phyloP scores from a whole-genome alignment of 2,888 invertebrate species.

The Pandemis cinnamomeana region DNA sequence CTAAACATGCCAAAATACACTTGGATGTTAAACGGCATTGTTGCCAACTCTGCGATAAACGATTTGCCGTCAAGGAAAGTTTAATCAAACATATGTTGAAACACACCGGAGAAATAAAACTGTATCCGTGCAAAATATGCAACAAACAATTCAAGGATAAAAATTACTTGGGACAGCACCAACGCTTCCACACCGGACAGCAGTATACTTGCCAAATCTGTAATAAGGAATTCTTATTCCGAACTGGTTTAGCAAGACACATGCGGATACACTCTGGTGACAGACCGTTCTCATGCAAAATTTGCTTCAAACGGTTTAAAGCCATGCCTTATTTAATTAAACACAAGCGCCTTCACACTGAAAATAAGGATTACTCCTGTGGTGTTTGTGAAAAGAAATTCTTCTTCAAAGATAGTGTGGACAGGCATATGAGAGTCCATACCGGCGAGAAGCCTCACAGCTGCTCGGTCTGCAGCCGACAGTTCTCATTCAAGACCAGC shows the following conservation, averaged over 20 bases:
- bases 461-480: not conserved
- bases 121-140: not conserved
- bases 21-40: not conserved
- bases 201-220: not conserved
- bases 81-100: not conserved
- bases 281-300: not conserved
- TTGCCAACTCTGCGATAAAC: not conserved
- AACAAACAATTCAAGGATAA: not conserved
- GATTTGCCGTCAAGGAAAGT: not conserved
- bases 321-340: not conserved
- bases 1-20: not conserved
- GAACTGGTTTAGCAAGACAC: not conserved
- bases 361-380: not conserved
- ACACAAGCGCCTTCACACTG: not conserved
- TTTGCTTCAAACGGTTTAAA: slow-evolving; percentile 1
- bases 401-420: not conserved
- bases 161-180: not conserved
- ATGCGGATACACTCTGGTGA: slow-evolving; percentile 1
- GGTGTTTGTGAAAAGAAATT: not conserved
- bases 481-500: slow-evolving; percentile 1
- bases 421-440: not conserved
- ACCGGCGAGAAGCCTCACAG: not conserved
- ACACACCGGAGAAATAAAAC: not conserved
- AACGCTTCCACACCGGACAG: not conserved
- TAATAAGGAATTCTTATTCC: slow-evolving; percentile 1